Evolutionary conservation across 2,888 invertebrate species (phyloP).

Genomic region (Apoda limacodes): DNA sequence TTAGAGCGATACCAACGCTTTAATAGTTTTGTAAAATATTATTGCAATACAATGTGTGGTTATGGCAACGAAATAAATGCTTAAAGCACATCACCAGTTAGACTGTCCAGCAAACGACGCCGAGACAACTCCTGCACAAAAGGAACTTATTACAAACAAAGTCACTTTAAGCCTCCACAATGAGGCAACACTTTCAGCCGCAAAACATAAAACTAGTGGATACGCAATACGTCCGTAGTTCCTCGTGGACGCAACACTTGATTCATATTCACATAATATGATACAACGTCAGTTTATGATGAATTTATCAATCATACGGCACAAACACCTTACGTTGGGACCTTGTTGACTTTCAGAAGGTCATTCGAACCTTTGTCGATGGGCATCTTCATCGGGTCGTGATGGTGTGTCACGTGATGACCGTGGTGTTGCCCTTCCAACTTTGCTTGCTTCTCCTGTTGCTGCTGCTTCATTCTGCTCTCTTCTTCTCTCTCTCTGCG

Average conservation of each 20-base stretch:
- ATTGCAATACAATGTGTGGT: conserved; percentile 68
- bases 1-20: conserved; percentile 59
- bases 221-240: conserved; percentile 58
- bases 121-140: conserved; percentile 62
- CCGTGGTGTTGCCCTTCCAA: conserved; percentile 79
- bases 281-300: conserved; percentile 69
- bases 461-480: conserved; percentile 91
- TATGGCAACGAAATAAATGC: conserved; percentile 72
- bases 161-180: conserved; percentile 48
- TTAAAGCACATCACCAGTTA: conserved; percentile 69
- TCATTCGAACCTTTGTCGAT: conserved; percentile 81
- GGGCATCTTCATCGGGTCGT: conserved; percentile 79
- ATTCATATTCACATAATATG: conserved; percentile 64
- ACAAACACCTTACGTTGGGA: conserved; percentile 76
- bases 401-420: conserved; percentile 77
- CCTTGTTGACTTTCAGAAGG: conserved; percentile 83
- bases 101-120: conserved; percentile 59
- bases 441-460: conserved; percentile 88
- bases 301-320: conserved; percentile 56
- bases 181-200: conserved; percentile 47
- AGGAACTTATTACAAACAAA: conserved; percentile 61
- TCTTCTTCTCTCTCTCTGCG: conserved; percentile 91
- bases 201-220: conserved; percentile 67
- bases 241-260: conserved; percentile 61
- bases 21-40: conserved; percentile 68